These are phyloP conservation scores for Lasioglossum baleicum DNA, from an alignment of 1,140 invertebrate species.

Conservation along the genomic window DNA sequence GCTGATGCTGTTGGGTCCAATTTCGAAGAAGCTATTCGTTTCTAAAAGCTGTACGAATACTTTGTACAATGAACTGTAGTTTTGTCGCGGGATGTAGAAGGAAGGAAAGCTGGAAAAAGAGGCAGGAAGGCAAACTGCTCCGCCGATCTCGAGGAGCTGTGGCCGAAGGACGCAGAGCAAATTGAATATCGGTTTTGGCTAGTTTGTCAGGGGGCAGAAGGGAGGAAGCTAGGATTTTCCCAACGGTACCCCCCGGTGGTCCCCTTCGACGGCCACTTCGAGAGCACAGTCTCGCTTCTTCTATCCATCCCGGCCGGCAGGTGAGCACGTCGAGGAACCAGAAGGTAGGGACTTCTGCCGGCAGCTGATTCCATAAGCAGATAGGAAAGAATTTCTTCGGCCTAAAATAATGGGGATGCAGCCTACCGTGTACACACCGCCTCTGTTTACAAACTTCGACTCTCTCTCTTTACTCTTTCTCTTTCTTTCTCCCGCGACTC, in stretches of 20 bases:
- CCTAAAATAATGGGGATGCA: conserved; percentile 75
- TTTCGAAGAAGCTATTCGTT: no score
- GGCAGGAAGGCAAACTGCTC: conserved; percentile 57
- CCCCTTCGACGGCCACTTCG: no score
- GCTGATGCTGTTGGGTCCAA: no score
- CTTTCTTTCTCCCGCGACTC: neutral
- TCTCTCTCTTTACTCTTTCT: conserved; percentile 16
- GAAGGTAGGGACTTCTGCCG: conserved; percentile 44
- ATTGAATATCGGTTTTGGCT: conserved; percentile 49
- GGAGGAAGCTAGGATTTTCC: conserved; percentile 47
- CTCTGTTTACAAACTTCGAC: conserved; percentile 73
- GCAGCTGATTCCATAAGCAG: conserved; percentile 79
- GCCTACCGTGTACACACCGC: conserved; percentile 69
- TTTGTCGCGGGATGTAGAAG: no score
- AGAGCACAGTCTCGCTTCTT: neutral
- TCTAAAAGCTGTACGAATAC: no score
- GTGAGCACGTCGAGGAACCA: conserved; percentile 51
- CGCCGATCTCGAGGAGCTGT: conserved; percentile 30
- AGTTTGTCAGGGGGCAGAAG: conserved; percentile 34
- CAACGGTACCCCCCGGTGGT: conserved; percentile 14
- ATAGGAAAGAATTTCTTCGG: conserved; percentile 72
- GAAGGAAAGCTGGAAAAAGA: conserved; percentile 30
- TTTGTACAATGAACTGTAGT: no score
- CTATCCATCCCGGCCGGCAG: conserved; percentile 47
- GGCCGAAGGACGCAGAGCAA: conserved; percentile 50